Percentiles rank a stretch among this genome's conserved stretches.
These are phyloP conservation scores for Amphimallon solstitiale DNA, from an alignment of 2,888 invertebrate genomes.

Conservation along the genomic window DNA sequence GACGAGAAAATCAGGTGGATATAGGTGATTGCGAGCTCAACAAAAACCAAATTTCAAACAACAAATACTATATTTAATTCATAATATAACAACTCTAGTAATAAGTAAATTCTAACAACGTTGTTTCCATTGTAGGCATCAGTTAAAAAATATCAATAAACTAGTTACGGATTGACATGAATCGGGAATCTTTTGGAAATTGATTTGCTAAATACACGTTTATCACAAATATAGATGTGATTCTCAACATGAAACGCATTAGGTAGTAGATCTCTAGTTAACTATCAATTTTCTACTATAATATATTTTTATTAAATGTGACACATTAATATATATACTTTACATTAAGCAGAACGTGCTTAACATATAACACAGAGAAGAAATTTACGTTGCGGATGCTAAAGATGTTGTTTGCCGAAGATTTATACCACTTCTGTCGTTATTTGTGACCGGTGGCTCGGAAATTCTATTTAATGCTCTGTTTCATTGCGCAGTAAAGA, in stretches of 20 bases:
- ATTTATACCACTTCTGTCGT: neutral
- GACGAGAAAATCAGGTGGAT: no score
- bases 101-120: no score
- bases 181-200: no score
- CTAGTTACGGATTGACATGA: constrained; percentile 1
- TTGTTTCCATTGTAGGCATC: no score
- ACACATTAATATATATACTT: constrained; percentile 11
- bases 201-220: no score
- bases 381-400: constrained; percentile 16
- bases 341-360: neutral
- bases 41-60: no score
- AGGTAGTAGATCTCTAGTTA: neutral
- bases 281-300: constrained; percentile 14
- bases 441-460: constrained; percentile 2
- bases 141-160: neutral
- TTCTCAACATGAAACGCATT: no score
- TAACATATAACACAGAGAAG: neutral
- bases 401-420: neutral
- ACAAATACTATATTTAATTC: no score
- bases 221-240: no score
- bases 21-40: no score
- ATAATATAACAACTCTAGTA: no score
- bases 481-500: constrained; percentile 11
- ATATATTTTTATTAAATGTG: constrained; percentile 22
- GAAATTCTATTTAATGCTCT: constrained; percentile 12